Percentiles rank a stretch among this genome's conserved stretches.
Conservation (phyloP, 2,888 invertebrate species). For the Sisyra nigra region DNA sequence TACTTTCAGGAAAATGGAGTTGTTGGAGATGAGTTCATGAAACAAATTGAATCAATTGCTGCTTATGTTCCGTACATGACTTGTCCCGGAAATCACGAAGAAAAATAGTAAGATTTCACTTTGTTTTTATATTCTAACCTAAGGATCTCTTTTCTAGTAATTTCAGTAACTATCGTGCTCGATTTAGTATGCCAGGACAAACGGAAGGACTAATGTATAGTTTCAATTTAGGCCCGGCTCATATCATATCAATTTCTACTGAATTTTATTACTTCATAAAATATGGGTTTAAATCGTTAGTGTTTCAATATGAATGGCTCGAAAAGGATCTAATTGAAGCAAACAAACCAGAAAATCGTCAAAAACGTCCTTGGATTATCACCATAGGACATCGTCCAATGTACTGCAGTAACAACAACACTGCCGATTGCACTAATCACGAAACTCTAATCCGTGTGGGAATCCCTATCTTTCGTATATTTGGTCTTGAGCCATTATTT, state of each 20-base stretch:
- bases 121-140: neutral
- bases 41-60: conserved; percentile 77
- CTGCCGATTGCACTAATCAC: conserved; percentile 51
- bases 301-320: conserved; percentile 76
- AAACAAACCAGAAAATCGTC: conserved; percentile 54
- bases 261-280: conserved; percentile 87
- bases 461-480: conserved; percentile 37
- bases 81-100: conserved; percentile 82
- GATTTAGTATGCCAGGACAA: conserved; percentile 81
- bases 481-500: conserved; percentile 70
- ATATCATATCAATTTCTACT: conserved; percentile 82
- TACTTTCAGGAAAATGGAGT: conserved; percentile 48
- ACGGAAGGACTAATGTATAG: conserved; percentile 64
- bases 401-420: conserved; percentile 57
- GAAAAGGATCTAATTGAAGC: conserved; percentile 63
- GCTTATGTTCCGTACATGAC: conserved; percentile 86
- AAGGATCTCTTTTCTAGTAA: conserved; percentile 51
- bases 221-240: conserved; percentile 76
- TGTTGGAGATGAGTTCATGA: conserved; percentile 87
- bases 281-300: conserved; percentile 66
- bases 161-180: conserved; percentile 82
- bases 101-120: conserved; percentile 60
- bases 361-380: conserved; percentile 55
- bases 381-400: conserved; percentile 60
- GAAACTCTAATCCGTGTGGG: conserved; percentile 44